Percentiles rank a stretch among this genome's conserved stretches.
These are phyloP conservation scores for Corticium candelabrum DNA, from an alignment of 37 sponge, comb jelly and placozoan genomes.

Conservation along the genomic window DNA sequence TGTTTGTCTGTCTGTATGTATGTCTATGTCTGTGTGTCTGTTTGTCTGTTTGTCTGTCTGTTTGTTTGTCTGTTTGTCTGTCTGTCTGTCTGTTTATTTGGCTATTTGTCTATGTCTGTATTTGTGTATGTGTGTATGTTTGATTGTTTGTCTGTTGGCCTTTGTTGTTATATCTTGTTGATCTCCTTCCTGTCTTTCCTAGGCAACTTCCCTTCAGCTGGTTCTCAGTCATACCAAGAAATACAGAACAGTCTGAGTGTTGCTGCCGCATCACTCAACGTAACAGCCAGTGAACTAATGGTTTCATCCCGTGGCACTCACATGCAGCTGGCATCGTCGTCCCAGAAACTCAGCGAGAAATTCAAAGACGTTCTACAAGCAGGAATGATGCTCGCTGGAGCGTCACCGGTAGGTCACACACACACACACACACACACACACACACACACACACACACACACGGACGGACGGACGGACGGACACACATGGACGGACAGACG, in stretches of 20 bases:
- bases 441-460: neutral
- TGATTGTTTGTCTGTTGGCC: too few species aligned
- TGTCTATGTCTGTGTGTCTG: too few species aligned
- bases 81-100: neutral
- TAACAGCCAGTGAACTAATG: constrained; percentile 64
- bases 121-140: too few species aligned
- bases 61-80: too few species aligned
- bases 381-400: constrained; percentile 77
- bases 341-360: constrained; percentile 48
- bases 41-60: too few species aligned
- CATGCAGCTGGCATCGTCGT: constrained; percentile 67
- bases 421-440: neutral
- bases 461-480: neutral
- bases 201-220: neutral
- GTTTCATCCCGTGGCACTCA: constrained; percentile 68
- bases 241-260: constrained; percentile 72
- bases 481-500: too few species aligned
- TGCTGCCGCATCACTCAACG: constrained; percentile 83
- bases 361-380: constrained; percentile 58
- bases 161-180: neutral
- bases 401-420: constrained; percentile 39
- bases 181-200: neutral
- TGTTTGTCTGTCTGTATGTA: too few species aligned
- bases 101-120: neutral
- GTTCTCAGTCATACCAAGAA: constrained; percentile 32